A percentile compares a stretch with the other conserved stretches of the same genome.
Evolutionary conservation across 2,797 vertebrate genomes (phyloP).

Genomic region (Poliocrania exsul): DNA sequence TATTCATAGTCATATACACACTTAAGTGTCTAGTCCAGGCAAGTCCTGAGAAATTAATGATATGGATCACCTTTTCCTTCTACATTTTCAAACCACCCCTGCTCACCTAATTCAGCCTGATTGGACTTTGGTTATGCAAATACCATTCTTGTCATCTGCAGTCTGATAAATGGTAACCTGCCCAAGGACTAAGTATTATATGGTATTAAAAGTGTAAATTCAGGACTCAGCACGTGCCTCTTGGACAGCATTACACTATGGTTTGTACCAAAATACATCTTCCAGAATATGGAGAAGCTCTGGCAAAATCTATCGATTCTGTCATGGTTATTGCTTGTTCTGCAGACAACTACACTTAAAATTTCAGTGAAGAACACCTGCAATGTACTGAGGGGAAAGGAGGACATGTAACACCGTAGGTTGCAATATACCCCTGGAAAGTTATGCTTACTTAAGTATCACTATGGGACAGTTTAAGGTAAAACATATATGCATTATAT

Average conservation of each 20-base stretch:
- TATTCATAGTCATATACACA: rapidly evolving
- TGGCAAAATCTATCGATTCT: not conserved
- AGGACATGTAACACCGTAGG: rapidly evolving
- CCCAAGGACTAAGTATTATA: not conserved
- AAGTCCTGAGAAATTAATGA: not conserved
- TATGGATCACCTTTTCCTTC: not conserved
- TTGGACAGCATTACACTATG: not conserved
- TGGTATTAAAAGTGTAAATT: not conserved
- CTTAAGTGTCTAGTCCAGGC: not conserved
- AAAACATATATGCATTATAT: not conserved
- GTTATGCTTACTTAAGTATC: not conserved
- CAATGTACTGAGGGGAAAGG: not conserved
- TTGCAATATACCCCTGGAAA: not conserved
- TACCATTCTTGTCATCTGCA: not conserved
- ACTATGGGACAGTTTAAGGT: not conserved
- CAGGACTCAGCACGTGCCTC: not conserved
- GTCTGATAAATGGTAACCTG: not conserved
- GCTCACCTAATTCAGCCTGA: not conserved
- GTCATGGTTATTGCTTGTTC: rapidly evolving
- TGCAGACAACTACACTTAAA: not conserved
- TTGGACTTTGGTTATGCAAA: not conserved
- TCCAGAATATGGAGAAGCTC: not conserved
- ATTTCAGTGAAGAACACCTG: not conserved
- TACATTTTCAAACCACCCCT: not conserved
- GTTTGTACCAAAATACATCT: not conserved